These are phyloP conservation scores for Amiota minor DNA, from an alignment of 2,888 invertebrate genomes.

Conservation along the genomic window DNA sequence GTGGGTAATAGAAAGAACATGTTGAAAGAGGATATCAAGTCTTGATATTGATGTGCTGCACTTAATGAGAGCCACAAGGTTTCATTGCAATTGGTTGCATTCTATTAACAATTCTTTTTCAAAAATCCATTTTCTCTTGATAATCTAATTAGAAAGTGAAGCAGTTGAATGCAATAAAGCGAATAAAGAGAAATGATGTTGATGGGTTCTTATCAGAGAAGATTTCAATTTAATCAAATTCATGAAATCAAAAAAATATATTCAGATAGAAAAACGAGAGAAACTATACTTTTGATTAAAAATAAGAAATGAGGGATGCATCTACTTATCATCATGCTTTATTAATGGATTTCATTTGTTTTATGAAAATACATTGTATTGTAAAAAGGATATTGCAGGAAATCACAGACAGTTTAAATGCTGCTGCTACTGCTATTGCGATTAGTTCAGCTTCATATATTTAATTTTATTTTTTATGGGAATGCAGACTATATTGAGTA, in stretches of 20 bases:
- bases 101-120: background rate
- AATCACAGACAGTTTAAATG: background rate
- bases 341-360: slow-evolving; percentile 6
- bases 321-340: background rate
- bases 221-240: background rate
- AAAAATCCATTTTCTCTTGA: slow-evolving; percentile 6
- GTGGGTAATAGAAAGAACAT: slow-evolving; percentile 1
- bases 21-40: background rate
- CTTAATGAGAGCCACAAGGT: slow-evolving; percentile 9
- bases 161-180: background rate
- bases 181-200: background rate
- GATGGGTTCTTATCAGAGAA: background rate
- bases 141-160: slow-evolving; percentile 17
- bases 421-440: background rate
- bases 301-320: background rate
- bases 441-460: slow-evolving; percentile 28
- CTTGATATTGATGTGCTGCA: slow-evolving; percentile 16
- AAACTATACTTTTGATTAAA: background rate
- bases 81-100: slow-evolving; percentile 6
- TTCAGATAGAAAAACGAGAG: background rate
- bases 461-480: background rate
- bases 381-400: slow-evolving; percentile 1
- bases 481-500: background rate
- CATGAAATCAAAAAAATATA: background rate
- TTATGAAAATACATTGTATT: background rate